phyloP scores from a whole-genome alignment of 2,113 vertebrate genomes.

The Nerophis lumbriciformis region DNA sequence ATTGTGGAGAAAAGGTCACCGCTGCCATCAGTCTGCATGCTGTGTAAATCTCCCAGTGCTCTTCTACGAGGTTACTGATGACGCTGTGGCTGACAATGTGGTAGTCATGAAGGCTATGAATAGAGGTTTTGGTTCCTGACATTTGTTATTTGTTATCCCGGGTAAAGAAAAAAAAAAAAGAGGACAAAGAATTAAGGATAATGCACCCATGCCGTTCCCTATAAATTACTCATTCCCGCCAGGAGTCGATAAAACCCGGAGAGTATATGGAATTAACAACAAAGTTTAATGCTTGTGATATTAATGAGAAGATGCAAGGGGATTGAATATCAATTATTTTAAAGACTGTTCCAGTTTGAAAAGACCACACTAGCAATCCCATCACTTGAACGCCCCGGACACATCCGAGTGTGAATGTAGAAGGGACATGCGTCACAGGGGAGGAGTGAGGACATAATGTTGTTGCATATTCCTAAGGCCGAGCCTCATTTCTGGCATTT shows the following conservation, averaged over 20 bases:
- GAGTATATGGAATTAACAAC: conserved; percentile 16
- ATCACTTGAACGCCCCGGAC: not conserved
- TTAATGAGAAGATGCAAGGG: conserved; percentile 5
- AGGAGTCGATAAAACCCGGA: conserved; percentile 28
- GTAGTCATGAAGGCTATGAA: conserved; percentile 59
- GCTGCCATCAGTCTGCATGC: conserved; percentile 35
- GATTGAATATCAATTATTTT: conserved; percentile 22
- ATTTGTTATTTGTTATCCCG: conserved; percentile 51
- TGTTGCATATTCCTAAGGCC: conserved; percentile 42
- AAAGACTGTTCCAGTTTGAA: conserved; percentile 16
- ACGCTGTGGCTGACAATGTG: conserved; percentile 50
- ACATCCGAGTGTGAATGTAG: conserved; percentile 14
- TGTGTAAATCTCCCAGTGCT: conserved; percentile 36
- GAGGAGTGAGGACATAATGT: conserved; percentile 35
- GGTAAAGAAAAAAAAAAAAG: conserved; percentile 23
- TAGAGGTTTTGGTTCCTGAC: conserved; percentile 41
- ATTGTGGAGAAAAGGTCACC: conserved; percentile 49
- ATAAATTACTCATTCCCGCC: conserved; percentile 45
- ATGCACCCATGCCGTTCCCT: conserved; percentile 38
- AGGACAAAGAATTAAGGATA: conserved; percentile 55
- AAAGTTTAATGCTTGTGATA: conserved; percentile 22
- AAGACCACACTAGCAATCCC: conserved; percentile 4
- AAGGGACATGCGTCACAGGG: conserved; percentile 33
- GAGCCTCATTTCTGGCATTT: conserved; percentile 48
- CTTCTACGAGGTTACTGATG: conserved; percentile 39